Evolutionary conservation across 2,113 vertebrate genomes (phyloP), one percentile per base, ranked within the genome.

Genomic region (Tenebrosternarchus preto): DNA sequence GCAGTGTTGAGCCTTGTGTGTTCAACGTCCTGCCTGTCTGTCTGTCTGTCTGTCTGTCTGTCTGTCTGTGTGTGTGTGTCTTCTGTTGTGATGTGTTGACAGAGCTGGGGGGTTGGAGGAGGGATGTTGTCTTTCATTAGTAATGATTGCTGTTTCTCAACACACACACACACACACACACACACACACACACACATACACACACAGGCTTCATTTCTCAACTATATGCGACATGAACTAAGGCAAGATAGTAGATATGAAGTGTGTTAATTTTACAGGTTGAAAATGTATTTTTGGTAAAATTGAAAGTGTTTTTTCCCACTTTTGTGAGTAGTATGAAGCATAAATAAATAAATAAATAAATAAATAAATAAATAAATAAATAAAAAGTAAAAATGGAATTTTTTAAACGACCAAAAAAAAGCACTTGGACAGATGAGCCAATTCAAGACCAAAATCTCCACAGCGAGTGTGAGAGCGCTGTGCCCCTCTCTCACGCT

Each of bases 91-190:
- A 63, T 24, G 39, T 12, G 55, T 55, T 73, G 53, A 31, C 67
- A 33, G 66, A n/a, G 20, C 20, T 39, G 33, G 64, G 36, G 4
- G 64, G 36, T 50, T 50, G 64, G 63, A 66, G 77, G 56, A 80
- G 78, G 70, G 46, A 50, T 80, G 78, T 80, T 80, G 73, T 71
- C 70, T 80, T 73, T 80, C 60, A 67, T 80, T 74, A 67, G 71
- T 80, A 71, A 59, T 74, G 78, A 80, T 80, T 80, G 71, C 71
- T 80, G 67, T 61, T 71, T 74, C 78, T 74, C 70, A 57, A 29
- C 57, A 63, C 19, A 64, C 70, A 31, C 24, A 50, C 59, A 63
- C 59, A 63, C 73, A 61, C 73, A 75, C 56, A 60, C 69, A 71
- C 69, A 29, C 69, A 53, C 69, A 29, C 24, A 71, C 68, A 53